phyloP scores from a whole-genome alignment of 2,797 vertebrate species.

The Champsocephalus esox region DNA sequence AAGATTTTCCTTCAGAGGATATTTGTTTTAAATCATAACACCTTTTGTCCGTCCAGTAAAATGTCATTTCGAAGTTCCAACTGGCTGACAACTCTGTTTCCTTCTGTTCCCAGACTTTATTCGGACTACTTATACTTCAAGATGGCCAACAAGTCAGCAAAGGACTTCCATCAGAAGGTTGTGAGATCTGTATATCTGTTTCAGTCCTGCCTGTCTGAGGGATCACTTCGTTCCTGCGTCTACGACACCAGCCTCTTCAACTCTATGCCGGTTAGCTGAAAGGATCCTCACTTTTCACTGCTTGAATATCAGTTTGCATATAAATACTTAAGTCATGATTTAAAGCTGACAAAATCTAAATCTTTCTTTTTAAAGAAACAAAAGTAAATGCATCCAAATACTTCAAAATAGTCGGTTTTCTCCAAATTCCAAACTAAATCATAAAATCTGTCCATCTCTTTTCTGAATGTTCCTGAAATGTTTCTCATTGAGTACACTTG shows the following conservation, averaged over 20 bases:
- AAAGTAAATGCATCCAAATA: no score
- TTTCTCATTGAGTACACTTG: no score
- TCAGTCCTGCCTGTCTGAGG: constrained; percentile 88
- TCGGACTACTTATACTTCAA: constrained; percentile 97
- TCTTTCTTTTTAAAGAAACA: not conserved
- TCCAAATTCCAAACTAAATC: no score
- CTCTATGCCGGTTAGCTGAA: constrained; percentile 89
- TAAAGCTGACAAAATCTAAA: not conserved
- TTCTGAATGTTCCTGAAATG: no score
- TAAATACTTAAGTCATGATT: not conserved
- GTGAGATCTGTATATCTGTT: constrained; percentile 91
- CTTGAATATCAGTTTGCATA: not conserved
- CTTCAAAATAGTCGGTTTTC: no score
- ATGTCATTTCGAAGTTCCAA: not conserved
- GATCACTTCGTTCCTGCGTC: constrained; percentile 89
- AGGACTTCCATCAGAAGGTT: constrained; percentile 94
- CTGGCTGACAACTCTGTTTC: constrained; percentile 18
- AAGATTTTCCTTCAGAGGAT: not conserved
- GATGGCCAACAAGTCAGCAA: constrained; percentile 91
- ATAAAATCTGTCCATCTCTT: no score
- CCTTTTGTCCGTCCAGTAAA: constrained; percentile 4
- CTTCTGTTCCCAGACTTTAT: constrained; percentile 87
- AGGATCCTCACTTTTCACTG: not conserved
- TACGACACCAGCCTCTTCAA: constrained; percentile 93
- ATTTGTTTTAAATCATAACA: constrained; percentile 13